These are phyloP conservation scores for Perca fluviatilis DNA, from an alignment of 2,113 vertebrate genomes.

Conservation along the genomic window DNA sequence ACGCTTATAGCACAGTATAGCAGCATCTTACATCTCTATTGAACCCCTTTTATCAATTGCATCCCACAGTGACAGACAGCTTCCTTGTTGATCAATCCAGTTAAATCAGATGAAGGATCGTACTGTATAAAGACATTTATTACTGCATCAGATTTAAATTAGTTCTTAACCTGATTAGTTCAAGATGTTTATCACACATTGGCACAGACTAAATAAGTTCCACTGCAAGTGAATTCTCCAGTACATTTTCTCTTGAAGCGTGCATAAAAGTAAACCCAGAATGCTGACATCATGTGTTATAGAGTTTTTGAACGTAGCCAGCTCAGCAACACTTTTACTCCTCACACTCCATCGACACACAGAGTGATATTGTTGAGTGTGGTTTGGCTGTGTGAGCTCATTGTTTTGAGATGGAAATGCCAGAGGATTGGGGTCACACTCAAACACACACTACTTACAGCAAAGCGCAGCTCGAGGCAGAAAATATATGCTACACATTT, in stretches of 20 bases:
- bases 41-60: background rate
- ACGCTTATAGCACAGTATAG: background rate
- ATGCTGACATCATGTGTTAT: constrained; percentile 70
- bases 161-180: constrained; percentile 1
- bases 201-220: constrained; percentile 28
- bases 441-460: constrained; percentile 37
- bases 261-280: constrained; percentile 59
- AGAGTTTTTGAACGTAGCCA: constrained; percentile 52
- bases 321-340: constrained; percentile 67
- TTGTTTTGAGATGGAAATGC: constrained; percentile 82
- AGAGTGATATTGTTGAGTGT: constrained; percentile 70
- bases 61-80: background rate
- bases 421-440: constrained; percentile 71
- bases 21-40: background rate
- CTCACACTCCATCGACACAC: constrained; percentile 39
- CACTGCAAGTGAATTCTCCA: constrained; percentile 33
- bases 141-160: background rate
- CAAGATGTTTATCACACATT: constrained; percentile 18
- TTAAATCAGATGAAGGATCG: background rate
- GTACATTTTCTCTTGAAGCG: constrained; percentile 49
- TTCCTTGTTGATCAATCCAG: background rate
- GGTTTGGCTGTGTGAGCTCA: constrained; percentile 79
- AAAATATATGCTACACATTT: constrained; percentile 17
- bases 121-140: background rate
- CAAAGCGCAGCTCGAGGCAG: constrained; percentile 28